Evolutionary conservation across 1,140 invertebrate genomes (phyloP).

Genomic region (Fragariocoptes setiger): DNA sequence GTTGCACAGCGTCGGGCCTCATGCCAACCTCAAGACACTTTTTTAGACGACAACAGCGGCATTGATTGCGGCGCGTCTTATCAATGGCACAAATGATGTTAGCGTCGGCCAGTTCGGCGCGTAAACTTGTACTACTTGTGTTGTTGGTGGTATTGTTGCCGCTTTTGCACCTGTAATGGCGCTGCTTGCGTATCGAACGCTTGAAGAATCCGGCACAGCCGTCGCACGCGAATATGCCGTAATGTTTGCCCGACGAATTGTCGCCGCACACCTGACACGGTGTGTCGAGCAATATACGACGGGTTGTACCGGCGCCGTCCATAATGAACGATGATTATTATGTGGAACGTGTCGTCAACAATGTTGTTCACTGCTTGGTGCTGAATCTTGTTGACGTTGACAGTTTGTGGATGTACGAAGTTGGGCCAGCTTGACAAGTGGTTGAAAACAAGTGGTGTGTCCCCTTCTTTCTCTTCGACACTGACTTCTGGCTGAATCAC

Average conservation of each 20-base stretch:
- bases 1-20: constrained; percentile 56
- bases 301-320: no score
- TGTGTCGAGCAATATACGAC: constrained; percentile 83
- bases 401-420: no score
- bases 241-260: constrained; percentile 93
- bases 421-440: no score
- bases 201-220: constrained; percentile 25
- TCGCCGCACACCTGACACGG: constrained; percentile 91
- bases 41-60: constrained; percentile 22
- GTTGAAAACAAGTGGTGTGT: no score
- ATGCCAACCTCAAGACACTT: constrained; percentile 25
- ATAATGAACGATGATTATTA: no score
- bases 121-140: no score
- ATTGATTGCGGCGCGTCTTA: constrained; percentile 43
- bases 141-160: constrained; percentile 25
- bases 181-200: constrained; percentile 63
- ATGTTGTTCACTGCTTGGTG: no score
- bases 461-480: no score
- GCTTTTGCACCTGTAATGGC: constrained; percentile 84
- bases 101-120: constrained; percentile 57
- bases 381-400: no score
- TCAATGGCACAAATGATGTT: constrained; percentile 78
- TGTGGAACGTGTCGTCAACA: no score
- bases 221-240: constrained; percentile 94
- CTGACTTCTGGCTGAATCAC: no score